Conservation (phyloP, 2,888 invertebrate species). For the Drosophila mimica region DNA sequence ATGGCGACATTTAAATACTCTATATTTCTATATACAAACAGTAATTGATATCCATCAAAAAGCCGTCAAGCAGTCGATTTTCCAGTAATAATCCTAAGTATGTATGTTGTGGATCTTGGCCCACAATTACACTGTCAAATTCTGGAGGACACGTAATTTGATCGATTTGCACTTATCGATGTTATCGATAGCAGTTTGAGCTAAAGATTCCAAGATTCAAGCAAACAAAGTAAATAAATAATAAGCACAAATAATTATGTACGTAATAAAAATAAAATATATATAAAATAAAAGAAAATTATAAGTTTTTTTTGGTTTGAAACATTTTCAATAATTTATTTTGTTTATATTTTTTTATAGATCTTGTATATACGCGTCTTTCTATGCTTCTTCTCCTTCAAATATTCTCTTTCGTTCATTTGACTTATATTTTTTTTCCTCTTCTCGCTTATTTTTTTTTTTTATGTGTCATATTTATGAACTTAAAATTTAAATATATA, state of each 20-base stretch:
- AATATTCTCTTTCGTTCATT: slow-evolving; percentile 10
- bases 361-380: slow-evolving; percentile 28
- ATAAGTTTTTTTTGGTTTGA: slow-evolving; percentile 60
- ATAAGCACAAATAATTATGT: slow-evolving; percentile 11
- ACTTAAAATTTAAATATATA: slow-evolving; percentile 27
- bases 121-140: background rate
- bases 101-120: background rate
- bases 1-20: slow-evolving; percentile 21
- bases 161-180: background rate
- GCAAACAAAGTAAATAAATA: slow-evolving; percentile 9
- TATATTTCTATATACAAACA: background rate
- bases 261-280: slow-evolving; percentile 27
- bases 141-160: background rate
- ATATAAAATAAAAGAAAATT: slow-evolving; percentile 29
- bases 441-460: slow-evolving; percentile 1
- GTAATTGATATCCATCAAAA: background rate
- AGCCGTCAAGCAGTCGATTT: background rate
- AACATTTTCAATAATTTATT: slow-evolving; percentile 75
- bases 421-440: slow-evolving; percentile 18
- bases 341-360: slow-evolving; percentile 41
- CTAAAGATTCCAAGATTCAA: background rate
- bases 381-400: slow-evolving; percentile 16
- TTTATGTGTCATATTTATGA: slow-evolving; percentile 12
- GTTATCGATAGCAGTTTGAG: background rate
- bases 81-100: no score